Evolutionary conservation across 1,140 invertebrate species (phyloP).

Genomic region (Pissodes strobi): DNA sequence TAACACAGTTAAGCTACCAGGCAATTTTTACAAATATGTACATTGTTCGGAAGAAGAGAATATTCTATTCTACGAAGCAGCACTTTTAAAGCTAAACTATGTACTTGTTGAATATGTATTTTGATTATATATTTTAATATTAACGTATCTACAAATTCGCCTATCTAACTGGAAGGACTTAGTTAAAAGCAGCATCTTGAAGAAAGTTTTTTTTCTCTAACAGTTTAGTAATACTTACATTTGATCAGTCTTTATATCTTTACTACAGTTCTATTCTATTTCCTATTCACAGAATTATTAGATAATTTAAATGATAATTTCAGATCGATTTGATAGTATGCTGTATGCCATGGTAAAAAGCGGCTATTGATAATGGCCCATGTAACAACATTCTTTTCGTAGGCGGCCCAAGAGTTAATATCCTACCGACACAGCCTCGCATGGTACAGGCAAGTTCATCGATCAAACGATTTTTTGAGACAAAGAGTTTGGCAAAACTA

Average conservation of each 20-base stretch:
- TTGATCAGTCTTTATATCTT: constrained; percentile 26
- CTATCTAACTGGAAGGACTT: constrained; percentile 28
- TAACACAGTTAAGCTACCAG: neutral
- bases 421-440: no score
- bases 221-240: constrained; percentile 25
- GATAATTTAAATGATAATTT: constrained; percentile 5
- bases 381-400: no score
- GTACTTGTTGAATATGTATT: constrained; percentile 1
- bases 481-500: no score
- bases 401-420: no score
- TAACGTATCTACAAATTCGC: constrained; percentile 10
- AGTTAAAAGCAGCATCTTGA: constrained; percentile 15
- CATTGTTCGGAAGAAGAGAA: no score
- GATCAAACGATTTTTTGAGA: no score
- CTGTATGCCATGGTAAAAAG: no score
- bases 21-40: neutral
- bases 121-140: constrained; percentile 1
- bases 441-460: no score
- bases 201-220: neutral
- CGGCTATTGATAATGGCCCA: no score
- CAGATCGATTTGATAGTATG: no score
- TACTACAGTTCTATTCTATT: constrained; percentile 11
- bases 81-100: neutral
- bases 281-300: constrained; percentile 9
- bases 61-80: neutral